Evolutionary conservation across 2,797 vertebrate species (phyloP).

Genomic region (Rhabdomys pumilio): DNA sequence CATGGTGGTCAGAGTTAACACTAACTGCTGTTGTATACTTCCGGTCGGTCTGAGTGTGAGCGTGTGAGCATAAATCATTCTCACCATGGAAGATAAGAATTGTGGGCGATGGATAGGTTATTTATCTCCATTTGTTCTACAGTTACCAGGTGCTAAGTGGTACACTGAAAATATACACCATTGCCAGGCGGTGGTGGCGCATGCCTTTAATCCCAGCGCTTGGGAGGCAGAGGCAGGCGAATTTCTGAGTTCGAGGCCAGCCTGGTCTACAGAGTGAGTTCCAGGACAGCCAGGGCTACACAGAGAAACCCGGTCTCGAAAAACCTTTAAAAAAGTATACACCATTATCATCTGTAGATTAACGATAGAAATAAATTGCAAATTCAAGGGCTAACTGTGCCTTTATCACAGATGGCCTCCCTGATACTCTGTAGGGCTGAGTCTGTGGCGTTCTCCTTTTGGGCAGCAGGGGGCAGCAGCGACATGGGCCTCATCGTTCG

Average conservation of each 20-base stretch:
- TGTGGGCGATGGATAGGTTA: neutral
- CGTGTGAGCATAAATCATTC: neutral
- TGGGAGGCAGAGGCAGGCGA: no score
- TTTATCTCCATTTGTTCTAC: neutral
- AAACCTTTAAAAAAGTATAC: no score
- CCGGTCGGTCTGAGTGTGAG: neutral
- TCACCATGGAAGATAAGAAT: neutral
- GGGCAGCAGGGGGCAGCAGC: slow-evolving; percentile 70
- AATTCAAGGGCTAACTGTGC: neutral
- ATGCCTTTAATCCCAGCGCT: no score
- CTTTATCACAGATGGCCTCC: neutral
- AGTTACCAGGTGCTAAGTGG: neutral
- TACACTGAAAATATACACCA: no score
- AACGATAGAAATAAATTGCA: neutral
- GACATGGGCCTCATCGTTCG: neutral
- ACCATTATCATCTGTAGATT: neutral
- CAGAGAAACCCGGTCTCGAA: no score
- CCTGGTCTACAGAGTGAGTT: no score
- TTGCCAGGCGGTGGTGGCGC: no score
- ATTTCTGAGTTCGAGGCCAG: no score
- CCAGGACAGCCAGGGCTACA: no score
- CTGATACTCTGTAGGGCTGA: neutral
- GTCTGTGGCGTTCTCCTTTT: slow-evolving; percentile 21
- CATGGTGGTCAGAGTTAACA: neutral
- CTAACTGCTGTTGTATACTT: neutral